Base-by-base conservation (phyloP, 2,113 vertebrate species). In the Grantiella picta region DNA sequence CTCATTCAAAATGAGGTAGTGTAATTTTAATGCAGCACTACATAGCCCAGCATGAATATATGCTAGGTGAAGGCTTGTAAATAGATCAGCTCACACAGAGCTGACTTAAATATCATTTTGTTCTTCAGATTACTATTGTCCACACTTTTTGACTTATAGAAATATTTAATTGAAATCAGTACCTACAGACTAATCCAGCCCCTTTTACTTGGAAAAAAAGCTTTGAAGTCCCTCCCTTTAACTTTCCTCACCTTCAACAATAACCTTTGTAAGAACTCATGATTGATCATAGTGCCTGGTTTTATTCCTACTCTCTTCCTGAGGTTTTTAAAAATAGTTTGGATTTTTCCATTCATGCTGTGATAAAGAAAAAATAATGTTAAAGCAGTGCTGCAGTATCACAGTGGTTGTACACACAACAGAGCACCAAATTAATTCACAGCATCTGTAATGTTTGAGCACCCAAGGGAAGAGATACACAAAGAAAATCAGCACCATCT, bases 401-500 rank as follows among this genome's bases (percentile, higher is more conserved):
- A 23, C 7, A 21, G 33, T 80, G n/a, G 35, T 11, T 86, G 42
- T 84, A 84, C 36, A 73, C 9, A 86, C 42, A 81, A 19, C 42
- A 86, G n/a, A 89, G 9, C 31, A 91, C 1, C 12, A 78, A 92
- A 92, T 91, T 92, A 94, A 91, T 89, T 81, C 89, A 84, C 60
- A 86, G 21, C 56, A 59, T 84, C 87, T 89, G 66, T 86, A 93
- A 85, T 42, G 60, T 94, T 92, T 81, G 45, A 65, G 90, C 72
- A 89, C 72, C 38, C 93, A 91, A 81, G 69, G 83, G 56, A 33
- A 91, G 77, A 86, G n/a, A 90, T 45, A 56, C 36, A 65, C 5
- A 3, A 69, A 76, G 36, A 90, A 94, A 95, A 90, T 86, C 89
- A 88, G 63, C 56, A 65, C 50, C 49, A 90, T 92, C 89, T 93